A percentile compares a stretch with the other conserved stretches of the same genome.
Evolutionary conservation across 2,797 vertebrate genomes (phyloP).

Genomic region (Micrastur ruficollis): DNA sequence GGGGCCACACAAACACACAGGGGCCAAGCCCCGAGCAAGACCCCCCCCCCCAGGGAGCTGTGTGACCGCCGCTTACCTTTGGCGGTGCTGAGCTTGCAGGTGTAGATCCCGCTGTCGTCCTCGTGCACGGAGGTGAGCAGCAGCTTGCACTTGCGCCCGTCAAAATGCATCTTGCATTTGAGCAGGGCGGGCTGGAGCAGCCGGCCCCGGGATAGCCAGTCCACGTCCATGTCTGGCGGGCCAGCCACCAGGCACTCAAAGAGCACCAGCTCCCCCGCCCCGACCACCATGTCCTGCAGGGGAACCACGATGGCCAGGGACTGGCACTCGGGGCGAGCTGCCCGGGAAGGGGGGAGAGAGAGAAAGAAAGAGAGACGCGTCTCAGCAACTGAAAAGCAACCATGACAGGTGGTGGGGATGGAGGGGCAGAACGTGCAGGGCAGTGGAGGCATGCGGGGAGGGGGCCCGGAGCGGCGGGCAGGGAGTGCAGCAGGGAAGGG

Average conservation of each 20-base stretch:
- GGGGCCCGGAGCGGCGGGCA: neutral
- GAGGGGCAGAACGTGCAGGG: neutral
- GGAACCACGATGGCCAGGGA: conserved; percentile 85
- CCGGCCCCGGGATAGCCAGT: conserved; percentile 93
- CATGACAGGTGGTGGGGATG: conserved; percentile 59
- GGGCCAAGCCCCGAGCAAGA: neutral
- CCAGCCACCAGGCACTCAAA: conserved; percentile 92
- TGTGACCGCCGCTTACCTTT: conserved; percentile 80
- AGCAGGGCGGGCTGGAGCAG: conserved; percentile 96
- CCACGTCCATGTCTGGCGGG: conserved; percentile 92
- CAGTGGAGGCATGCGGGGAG: neutral
- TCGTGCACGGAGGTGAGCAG: conserved; percentile 96
- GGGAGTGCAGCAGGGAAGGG: neutral
- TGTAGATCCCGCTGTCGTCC: conserved; percentile 93
- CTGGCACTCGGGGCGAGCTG: conserved; percentile 80
- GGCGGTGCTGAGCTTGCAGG: conserved; percentile 95
- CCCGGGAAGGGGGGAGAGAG: conserved; percentile 40
- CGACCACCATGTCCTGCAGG: conserved; percentile 89
- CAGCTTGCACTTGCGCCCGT: conserved; percentile 90
- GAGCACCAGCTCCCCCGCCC: conserved; percentile 90
- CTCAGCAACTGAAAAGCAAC: conserved; percentile 75
- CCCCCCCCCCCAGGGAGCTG: neutral
- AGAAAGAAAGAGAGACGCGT: conserved; percentile 63
- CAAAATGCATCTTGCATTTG: conserved; percentile 99
- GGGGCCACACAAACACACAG: too few relatives aligned